Base-by-base conservation (phyloP, 1,140 invertebrate genomes). In the Cydia splendana region DNA sequence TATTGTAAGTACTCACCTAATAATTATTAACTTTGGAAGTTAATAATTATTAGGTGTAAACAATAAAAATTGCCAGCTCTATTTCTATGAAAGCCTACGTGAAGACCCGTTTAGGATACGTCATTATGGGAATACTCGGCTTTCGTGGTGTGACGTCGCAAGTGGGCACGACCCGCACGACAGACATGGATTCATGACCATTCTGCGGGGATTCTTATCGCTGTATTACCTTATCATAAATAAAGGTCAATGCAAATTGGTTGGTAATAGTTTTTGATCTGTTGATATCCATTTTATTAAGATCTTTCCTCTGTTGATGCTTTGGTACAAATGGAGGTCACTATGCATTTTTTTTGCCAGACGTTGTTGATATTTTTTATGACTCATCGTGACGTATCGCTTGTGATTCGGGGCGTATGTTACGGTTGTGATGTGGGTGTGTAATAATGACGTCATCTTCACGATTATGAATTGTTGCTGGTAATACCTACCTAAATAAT, bases 101-200 rank as follows among this genome's bases (percentile, higher is more conserved):
- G 85, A 87, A 85, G 82, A 76, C 84, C 85, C 80, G 84, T 74
- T 76, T 57, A 45, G 34, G n/a, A 48, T 74, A 76, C 76, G 76
- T 48, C 67, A 71, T 42, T 6, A 38, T 12, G 67, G 77, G 75
- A 79, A 74, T 77, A 77, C 77, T 75, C 67, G 74, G 65, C 62
- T 28, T 18, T 45, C 69, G 57, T 15, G 10, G 0, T 20, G 53
- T 79, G 78, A 78, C 78, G 80, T 79, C 67, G 74, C 67, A 57
- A 42, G 71, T 77, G 75, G 51, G 73, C 42, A 65, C 77, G 53
- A 74, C 65, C 73, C 67, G 57, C 42, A 65, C 77, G 53, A 69
- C 65, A 65, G 67, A 48, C 48, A 20, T 28, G 42, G 18, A 48
- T 15, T 42, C 20, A 45, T 34, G 34, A 34, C 71, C 45, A 80